Conservation (phyloP, 2,113 vertebrate species). For the Acinonyx jubatus region DNA sequence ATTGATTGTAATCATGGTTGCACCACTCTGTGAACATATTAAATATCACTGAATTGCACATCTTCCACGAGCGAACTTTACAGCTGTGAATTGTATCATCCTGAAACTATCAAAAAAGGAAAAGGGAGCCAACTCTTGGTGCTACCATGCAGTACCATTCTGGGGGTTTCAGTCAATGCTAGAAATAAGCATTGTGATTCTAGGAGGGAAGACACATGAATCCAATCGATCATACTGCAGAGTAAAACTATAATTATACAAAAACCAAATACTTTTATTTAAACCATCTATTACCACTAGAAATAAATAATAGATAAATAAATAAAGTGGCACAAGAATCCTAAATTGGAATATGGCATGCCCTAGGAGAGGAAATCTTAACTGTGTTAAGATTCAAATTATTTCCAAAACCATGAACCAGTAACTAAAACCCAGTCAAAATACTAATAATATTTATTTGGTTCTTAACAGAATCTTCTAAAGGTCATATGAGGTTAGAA, state of each 20-base stretch:
- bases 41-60: background rate
- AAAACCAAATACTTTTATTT: background rate
- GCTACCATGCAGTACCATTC: background rate
- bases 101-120: background rate
- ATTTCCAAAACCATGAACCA: background rate
- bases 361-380: background rate
- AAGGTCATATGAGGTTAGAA: background rate
- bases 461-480: background rate
- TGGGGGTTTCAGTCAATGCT: background rate
- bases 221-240: background rate
- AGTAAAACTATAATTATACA: background rate
- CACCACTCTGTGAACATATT: background rate
- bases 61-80: background rate
- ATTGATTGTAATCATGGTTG: background rate
- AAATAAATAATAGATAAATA: background rate
- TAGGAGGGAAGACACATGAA: background rate
- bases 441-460: background rate
- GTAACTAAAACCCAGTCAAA: background rate
- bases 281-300: background rate
- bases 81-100: background rate
- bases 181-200: background rate
- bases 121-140: background rate
- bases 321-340: background rate
- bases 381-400: background rate
- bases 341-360: background rate